These are phyloP conservation scores for Oplegnathus fasciatus DNA, from an alignment of 2,113 vertebrate genomes.

Conservation along the genomic window DNA sequence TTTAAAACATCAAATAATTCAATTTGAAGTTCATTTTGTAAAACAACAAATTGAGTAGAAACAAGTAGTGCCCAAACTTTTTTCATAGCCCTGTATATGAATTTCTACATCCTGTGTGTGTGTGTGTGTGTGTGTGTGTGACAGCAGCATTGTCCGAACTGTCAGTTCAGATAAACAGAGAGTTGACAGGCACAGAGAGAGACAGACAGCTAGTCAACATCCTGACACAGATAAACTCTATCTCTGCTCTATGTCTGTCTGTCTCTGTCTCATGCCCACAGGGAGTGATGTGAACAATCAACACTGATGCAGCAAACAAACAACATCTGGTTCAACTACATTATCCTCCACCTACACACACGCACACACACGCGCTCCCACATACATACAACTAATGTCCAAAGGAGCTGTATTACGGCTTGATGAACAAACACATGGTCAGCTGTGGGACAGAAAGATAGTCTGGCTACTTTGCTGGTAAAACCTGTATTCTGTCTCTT, in stretches of 20 bases:
- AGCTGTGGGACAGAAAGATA: not conserved
- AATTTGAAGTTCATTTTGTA: not conserved
- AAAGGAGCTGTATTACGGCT: not conserved
- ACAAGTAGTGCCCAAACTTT: not conserved
- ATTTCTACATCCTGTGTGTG: not conserved
- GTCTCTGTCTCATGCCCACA: conserved; percentile 36
- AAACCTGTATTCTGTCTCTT: no score
- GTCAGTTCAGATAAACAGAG: conserved; percentile 58
- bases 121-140: conserved; percentile 8
- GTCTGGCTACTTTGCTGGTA: not conserved
- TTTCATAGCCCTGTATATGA: not conserved
- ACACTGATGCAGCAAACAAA: conserved; percentile 42
- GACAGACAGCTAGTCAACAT: conserved; percentile 60
- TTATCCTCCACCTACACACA: conserved; percentile 3
- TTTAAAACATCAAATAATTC: not conserved
- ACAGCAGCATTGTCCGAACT: conserved; percentile 55
- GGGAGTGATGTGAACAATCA: conserved; percentile 47
- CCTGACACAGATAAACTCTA: conserved; percentile 62
- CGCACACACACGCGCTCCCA: not conserved
- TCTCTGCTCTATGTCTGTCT: conserved; percentile 53
- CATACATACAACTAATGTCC: not conserved
- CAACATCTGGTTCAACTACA: conserved; percentile 23
- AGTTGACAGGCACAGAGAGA: conserved; percentile 41
- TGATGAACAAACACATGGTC: not conserved
- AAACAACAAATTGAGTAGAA: not conserved